Conservation (phyloP, 2,113 vertebrate genomes). For the Ptilonorhynchus violaceus region DNA sequence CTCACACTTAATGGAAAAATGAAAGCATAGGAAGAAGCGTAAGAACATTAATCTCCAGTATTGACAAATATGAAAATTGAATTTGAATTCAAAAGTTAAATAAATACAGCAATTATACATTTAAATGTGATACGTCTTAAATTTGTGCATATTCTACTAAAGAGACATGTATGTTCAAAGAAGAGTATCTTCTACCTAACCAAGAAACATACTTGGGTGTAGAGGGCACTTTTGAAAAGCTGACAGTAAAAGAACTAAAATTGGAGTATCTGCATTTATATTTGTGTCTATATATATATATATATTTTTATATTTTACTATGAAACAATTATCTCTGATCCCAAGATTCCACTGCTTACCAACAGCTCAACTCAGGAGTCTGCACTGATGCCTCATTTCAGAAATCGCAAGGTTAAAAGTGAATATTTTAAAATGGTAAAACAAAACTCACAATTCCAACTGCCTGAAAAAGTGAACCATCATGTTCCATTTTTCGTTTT, state of each 20-base stretch:
- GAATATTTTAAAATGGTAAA: slow-evolving; percentile 57
- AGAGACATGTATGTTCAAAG: background rate
- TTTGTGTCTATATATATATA: background rate
- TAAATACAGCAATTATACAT: background rate
- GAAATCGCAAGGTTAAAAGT: slow-evolving; percentile 52
- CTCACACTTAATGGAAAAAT: background rate
- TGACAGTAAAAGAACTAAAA: background rate
- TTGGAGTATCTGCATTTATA: background rate
- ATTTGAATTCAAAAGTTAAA: background rate
- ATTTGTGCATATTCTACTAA: background rate
- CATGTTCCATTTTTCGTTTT: slow-evolving; percentile 90
- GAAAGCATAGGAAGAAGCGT: background rate
- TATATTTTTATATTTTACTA: background rate
- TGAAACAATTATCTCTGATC: background rate
- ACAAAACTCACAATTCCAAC: slow-evolving; percentile 86
- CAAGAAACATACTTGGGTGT: background rate
- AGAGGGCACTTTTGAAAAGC: background rate
- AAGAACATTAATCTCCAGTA: background rate
- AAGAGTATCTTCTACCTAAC: background rate
- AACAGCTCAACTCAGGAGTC: background rate
- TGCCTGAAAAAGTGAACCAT: slow-evolving; percentile 82
- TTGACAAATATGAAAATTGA: background rate
- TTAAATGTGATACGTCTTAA: background rate
- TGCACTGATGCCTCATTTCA: slow-evolving; percentile 14
- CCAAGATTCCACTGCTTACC: background rate